Conservation (phyloP, 2,888 invertebrate species). For the Esperia sulphurella region DNA sequence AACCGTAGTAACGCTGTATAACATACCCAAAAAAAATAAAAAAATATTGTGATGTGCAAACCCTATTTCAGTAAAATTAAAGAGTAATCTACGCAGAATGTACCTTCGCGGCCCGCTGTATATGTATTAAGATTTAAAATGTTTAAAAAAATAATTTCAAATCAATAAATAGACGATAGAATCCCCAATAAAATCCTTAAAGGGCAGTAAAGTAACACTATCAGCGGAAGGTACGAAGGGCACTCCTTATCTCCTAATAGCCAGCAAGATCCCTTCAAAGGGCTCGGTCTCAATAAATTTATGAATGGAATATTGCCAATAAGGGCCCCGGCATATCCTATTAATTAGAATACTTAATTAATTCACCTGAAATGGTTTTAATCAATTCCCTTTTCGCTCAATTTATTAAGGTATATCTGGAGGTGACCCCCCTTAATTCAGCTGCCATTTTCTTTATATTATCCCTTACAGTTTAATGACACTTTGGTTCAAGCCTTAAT, state of each 20-base stretch:
- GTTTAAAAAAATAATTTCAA: not conserved
- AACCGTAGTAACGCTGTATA: no score
- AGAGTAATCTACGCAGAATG: no score
- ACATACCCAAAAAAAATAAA: no score
- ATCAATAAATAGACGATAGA: not conserved
- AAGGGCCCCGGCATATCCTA: conserved; percentile 74
- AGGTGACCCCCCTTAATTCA: conserved; percentile 37
- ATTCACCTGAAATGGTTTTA: conserved; percentile 79
- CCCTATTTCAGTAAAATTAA: no score
- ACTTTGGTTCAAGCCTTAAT: not conserved
- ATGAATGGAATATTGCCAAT: conserved; percentile 79
- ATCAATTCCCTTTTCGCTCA: conserved; percentile 70
- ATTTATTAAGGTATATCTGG: conserved; percentile 72
- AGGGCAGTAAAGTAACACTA: conserved; percentile 27
- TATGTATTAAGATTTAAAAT: no score
- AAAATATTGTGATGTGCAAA: no score
- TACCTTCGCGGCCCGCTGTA: no score
- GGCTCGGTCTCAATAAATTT: conserved; percentile 77
- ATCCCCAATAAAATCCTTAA: not conserved
- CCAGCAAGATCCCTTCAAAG: conserved; percentile 54
- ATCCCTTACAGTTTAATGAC: not conserved
- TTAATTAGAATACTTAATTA: conserved; percentile 80
- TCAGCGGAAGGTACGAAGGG: conserved; percentile 32
- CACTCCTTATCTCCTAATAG: conserved; percentile 63
- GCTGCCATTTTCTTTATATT: conserved; percentile 22